phyloP scores from a whole-genome alignment of 2,113 vertebrate species.

The Rafetus swinhoei region DNA sequence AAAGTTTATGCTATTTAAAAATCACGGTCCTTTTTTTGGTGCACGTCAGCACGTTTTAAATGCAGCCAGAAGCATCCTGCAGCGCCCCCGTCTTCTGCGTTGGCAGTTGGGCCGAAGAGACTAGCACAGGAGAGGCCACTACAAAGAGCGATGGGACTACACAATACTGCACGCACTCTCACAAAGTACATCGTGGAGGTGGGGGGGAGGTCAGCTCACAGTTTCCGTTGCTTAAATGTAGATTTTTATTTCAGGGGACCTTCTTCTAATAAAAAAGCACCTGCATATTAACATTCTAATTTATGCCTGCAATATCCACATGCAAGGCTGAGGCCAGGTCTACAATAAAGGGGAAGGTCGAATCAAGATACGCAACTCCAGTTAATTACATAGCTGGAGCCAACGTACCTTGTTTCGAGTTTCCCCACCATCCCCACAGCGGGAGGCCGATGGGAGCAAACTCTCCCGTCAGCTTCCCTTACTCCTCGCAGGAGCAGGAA shows the following conservation, averaged over 20 bases:
- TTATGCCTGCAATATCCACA: background rate
- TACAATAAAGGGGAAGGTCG: no score
- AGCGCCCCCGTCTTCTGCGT: background rate
- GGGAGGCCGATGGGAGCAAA: no score
- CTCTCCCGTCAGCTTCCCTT: no score
- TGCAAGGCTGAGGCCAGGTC: background rate
- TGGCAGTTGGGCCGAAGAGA: background rate
- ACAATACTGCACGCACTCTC: constrained; percentile 45
- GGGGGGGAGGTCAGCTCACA: background rate
- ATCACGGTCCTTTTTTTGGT: constrained; percentile 17
- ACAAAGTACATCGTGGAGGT: constrained; percentile 36
- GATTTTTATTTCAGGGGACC: background rate
- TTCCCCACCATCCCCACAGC: no score
- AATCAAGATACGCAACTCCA: no score
- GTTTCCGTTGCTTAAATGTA: background rate
- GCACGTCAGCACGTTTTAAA: constrained; percentile 33
- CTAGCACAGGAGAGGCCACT: constrained; percentile 3
- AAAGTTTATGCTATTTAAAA: constrained; percentile 44
- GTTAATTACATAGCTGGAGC: no score
- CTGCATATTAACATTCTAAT: background rate
- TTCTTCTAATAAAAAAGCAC: background rate
- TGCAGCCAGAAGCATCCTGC: constrained; percentile 19
- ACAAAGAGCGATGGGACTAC: constrained; percentile 40
- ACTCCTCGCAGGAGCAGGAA: no score
- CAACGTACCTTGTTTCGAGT: no score